Conservation (phyloP, 2,113 vertebrate genomes). For the Nyctibius bracteatus region DNA sequence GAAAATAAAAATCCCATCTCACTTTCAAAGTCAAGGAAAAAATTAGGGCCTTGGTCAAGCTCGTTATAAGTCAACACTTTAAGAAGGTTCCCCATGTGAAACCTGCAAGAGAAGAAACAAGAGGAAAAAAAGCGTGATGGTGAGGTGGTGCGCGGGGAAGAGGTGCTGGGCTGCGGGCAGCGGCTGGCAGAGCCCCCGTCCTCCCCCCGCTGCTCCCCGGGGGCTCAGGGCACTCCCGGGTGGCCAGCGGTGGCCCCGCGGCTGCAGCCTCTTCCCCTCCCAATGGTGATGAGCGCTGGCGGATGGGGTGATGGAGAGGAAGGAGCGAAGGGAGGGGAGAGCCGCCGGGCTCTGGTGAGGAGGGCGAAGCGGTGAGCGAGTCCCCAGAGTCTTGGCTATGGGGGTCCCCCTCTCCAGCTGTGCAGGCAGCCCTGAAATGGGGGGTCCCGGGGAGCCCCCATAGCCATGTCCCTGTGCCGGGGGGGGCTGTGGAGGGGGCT, state of each 20-base stretch:
- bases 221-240: neutral
- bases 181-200: neutral
- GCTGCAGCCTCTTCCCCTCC: slow-evolving; percentile 42
- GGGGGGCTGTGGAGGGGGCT: neutral
- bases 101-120: slow-evolving; percentile 94
- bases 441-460: neutral
- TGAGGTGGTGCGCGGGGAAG: slow-evolving; percentile 69
- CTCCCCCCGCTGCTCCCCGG: neutral
- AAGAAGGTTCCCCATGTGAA: slow-evolving; percentile 95
- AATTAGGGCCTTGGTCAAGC: slow-evolving; percentile 94
- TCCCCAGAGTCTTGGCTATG: neutral
- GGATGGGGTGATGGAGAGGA: slow-evolving; percentile 44
- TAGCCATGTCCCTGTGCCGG: fast-evolving
- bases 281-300: slow-evolving; percentile 36
- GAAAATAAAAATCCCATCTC: slow-evolving; percentile 82
- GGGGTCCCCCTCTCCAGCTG: neutral
- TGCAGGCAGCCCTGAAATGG: neutral
- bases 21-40: slow-evolving; percentile 99
- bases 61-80: slow-evolving; percentile 94
- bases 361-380: neutral
- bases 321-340: slow-evolving; percentile 2
- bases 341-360: neutral
- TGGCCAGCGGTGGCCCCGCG: neutral
- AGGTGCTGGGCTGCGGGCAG: slow-evolving; percentile 20
- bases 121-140: slow-evolving; percentile 82